Base-by-base conservation (phyloP, 1,140 invertebrate genomes). In the Thaumatotibia leucotreta region DNA sequence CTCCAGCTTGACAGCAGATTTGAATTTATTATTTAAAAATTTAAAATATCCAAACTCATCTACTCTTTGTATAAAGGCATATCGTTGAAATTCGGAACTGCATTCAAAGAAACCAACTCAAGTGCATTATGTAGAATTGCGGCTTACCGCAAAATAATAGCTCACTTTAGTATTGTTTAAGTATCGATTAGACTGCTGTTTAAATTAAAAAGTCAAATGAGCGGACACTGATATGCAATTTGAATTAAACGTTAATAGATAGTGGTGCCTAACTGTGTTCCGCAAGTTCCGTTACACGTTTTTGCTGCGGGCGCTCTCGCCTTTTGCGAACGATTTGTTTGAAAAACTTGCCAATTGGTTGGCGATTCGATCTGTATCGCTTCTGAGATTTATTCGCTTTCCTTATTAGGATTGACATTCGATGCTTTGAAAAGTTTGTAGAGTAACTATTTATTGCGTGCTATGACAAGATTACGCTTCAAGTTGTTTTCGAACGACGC, bases 201-300 rank as follows among this genome's bases (percentile, higher is more conserved):
- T 1, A 29, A 58, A 58, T 58, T 31, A 58, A 58, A 58, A 58
- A 58, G 52, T 58, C 23, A 58, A 58, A 58, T 31, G 52, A 58
- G 5, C 39, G 39, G 39, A 27, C 29, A 58, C 23, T 29, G 52
- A 58, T 58, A 58, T 58, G 52, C 27, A n/a, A 29, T 29, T 58
- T 31, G 52, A 58, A 58, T 17, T 0, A 27, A 58, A 58, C 24
- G 52, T 58, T 29, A 27, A 58, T 54, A 54, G 24, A 54, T 29
- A 58, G 52, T 58, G 11, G 23, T 58, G 50, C n/a, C 24, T 58
- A 58, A 58, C 24, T 58, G 52, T 58, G n/a, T n/a, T n/a, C n/a
- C n/a, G 52, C 52, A 14, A 58, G 52, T 58, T 58, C 52, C 52
- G 52, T 58, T 58, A 58, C 52, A 11, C 14, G 52, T 58, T 58